Conservation (phyloP, 2,113 vertebrate species). For the Pyxicephalus adspersus region DNA sequence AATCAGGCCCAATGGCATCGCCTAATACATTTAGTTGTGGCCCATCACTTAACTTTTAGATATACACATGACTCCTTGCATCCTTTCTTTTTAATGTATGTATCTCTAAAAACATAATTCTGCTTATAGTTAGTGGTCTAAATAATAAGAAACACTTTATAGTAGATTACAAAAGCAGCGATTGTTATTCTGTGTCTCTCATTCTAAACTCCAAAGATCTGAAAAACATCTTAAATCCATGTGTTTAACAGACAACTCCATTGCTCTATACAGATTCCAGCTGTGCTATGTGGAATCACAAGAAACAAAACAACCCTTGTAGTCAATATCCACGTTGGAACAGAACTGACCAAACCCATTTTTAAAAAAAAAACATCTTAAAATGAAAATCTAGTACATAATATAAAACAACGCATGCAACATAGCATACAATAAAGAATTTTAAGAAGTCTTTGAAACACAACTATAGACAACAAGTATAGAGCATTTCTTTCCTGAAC, state of each 20-base stretch:
- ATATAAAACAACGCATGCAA: neutral
- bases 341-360: neutral
- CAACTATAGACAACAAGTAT: too few relatives aligned
- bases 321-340: conserved; percentile 7
- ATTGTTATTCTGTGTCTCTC: conserved; percentile 45
- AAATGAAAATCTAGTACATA: neutral
- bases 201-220: conserved; percentile 30
- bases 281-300: conserved; percentile 31
- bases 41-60: too few relatives aligned
- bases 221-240: conserved; percentile 46
- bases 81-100: too few relatives aligned
- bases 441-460: neutral
- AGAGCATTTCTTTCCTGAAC: too few relatives aligned
- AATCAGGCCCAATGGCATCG: too few relatives aligned
- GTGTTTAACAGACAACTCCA: conserved; percentile 40
- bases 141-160: too few relatives aligned
- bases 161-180: conserved; percentile 42
- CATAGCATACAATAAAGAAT: neutral
- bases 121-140: too few relatives aligned
- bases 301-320: conserved; percentile 47
- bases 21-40: too few relatives aligned
- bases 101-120: too few relatives aligned
- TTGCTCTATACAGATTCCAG: conserved; percentile 43
- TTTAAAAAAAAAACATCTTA: neutral
- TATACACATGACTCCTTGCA: too few relatives aligned